Evolutionary conservation across 1,140 invertebrate genomes (phyloP), one percentile per base, ranked within the genome.

Genomic region (Camponotus floridanus): DNA sequence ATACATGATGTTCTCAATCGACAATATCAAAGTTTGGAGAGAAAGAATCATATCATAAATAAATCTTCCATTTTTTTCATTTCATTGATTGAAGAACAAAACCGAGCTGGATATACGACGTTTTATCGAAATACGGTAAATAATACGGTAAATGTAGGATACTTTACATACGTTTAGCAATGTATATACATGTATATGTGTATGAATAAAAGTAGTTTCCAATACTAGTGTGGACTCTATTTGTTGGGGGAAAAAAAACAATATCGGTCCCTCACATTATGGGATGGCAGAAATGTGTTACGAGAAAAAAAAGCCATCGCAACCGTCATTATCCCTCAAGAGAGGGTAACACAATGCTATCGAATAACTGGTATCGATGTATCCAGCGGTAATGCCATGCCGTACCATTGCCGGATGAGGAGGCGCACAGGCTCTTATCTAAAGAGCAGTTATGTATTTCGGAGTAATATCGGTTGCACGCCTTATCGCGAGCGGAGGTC

Each of bases 391-490:
- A 86, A 89, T 81, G 85, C 39, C n/a, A 13, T 21, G 33, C n/a
- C 59, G 48, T 61, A 48, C n/a, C 71, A 3, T 48, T 15, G 48
- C 48, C 79, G 62, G 76, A 80, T 42, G 57, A 65, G 55, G 57
- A 80, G 57, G 59, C 62, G 83, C 65, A 18, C 42, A 26, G 9
- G 87, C 76, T 51, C 48, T 89, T 89, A 89, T 89, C 88, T 86
- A 70, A 86, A 67, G 68, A 86, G 62, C 59, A 39, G 88, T 86
- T 86, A 81, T 78, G 64, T 81, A 86, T 88, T 86, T 88, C 76
- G 70, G 48, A 61, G 83, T 64, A 67, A 65, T 87, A 88, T 88
- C 36, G 39, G 45, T 39, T 26, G 33, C n/a, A 18, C 71, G 76
- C 62, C 83, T 89, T 89, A 89, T 89, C 88, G 83, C 21, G 70